Base-by-base conservation (phyloP, 2,113 vertebrate species). In the Cettia cetti region DNA sequence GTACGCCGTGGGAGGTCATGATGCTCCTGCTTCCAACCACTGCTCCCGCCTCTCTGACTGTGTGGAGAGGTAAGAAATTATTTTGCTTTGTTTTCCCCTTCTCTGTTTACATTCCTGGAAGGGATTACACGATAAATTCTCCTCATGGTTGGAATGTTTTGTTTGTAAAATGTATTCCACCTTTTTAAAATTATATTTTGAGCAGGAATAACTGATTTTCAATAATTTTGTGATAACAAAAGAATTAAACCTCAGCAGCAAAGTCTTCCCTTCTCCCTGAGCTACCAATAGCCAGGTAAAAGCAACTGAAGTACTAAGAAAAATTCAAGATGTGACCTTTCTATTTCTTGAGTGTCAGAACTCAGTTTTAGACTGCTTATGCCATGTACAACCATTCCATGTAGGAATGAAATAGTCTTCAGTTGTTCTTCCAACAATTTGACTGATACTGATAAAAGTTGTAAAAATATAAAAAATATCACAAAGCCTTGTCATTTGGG, bases 11-110 rank as follows among this genome's bases (percentile, higher is more conserved):
- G 99, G 99, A 33, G 99, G 99, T 74, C 99, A 99, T 1, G 99
- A 99, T 42, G 99, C 99, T 21, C 99, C 99, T 16, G 98, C 99
- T n/a, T 99, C 99, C 93, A 99, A 98, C 96, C 98, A 99, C 96
- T 99, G 99, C 76, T 99, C 99, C n/a, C 57, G 15, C 57, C 57
- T 60, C 10, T 99, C 99, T 0, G 98, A 99, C 89, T 99, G 99
- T 60, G 99, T 99, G 2, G 99, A 99, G 97, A 98, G 99, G 99
- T 99, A 95, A 66, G 90, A 70, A 54, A 15, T 7, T 2, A 0
- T 6, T 59, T 1, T 31, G 4, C 0, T 15, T 15, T 14, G 9
- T 18, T 22, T 30, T 42, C 14, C 26, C 40, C 40, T 53, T 30
- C 52, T 30, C 15, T 28, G 50, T 52, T 28, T 52, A 16, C 6